Conservation (phyloP, 30 jellyfish, hydroid and myxozoan genomes). For the Aurelia sp. region DNA sequence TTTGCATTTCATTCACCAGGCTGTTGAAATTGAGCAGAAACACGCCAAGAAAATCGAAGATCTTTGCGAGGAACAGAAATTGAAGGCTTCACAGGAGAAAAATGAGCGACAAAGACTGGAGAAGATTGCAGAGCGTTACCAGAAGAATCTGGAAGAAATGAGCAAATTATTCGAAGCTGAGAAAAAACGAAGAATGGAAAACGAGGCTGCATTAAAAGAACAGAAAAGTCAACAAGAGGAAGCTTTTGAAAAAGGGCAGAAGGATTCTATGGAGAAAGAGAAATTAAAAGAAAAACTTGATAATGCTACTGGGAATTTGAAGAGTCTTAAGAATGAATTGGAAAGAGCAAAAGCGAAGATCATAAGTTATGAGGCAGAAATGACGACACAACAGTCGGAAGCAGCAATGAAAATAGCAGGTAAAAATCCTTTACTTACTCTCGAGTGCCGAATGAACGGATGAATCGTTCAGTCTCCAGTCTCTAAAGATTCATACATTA, state of each 20-base stretch:
- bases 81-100: slow-evolving; percentile 58
- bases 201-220: slow-evolving; percentile 52
- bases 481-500: too few relatives aligned
- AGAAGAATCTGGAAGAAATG: slow-evolving; percentile 71
- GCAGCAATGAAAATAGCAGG: slow-evolving; percentile 55
- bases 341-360: slow-evolving; percentile 52
- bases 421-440: background rate
- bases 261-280: slow-evolving; percentile 45
- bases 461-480: too few relatives aligned
- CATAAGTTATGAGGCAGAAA: slow-evolving; percentile 58
- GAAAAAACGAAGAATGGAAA: slow-evolving; percentile 51
- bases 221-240: slow-evolving; percentile 16
- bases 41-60: slow-evolving; percentile 49
- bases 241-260: slow-evolving; percentile 62
- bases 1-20: background rate
- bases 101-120: slow-evolving; percentile 71
- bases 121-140: slow-evolving; percentile 72
- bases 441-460: too few relatives aligned
- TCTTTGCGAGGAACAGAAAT: slow-evolving; percentile 45
- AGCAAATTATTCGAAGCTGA: slow-evolving; percentile 61
- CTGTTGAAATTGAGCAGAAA: slow-evolving; percentile 56
- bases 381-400: slow-evolving; percentile 37
- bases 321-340: slow-evolving; percentile 22
- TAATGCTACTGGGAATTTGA: slow-evolving; percentile 5
- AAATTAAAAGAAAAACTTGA: slow-evolving; percentile 34